A percentile compares a stretch with the other conserved stretches of the same genome.
phyloP scores from a whole-genome alignment of 2,113 vertebrate species.

The Antechinus flavipes region DNA sequence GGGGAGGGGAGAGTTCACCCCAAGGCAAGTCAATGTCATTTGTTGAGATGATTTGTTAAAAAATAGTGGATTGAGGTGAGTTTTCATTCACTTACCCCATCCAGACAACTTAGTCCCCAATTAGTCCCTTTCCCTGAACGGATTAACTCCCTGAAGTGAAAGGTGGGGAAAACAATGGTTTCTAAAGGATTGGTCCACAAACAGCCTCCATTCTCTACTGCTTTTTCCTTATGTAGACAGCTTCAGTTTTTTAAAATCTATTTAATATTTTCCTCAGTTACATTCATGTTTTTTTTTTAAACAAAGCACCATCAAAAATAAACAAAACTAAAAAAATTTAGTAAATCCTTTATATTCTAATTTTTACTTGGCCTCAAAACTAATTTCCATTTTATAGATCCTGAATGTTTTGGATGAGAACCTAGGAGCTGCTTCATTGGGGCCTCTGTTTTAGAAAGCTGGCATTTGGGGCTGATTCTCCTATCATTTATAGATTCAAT shows the following conservation, averaged over 20 bases:
- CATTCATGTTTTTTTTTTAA: background rate
- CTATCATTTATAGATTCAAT: conserved; percentile 6
- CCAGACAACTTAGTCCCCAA: background rate
- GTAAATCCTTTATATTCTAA: conserved; percentile 20
- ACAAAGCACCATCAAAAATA: conserved; percentile 15
- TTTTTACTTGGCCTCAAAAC: conserved; percentile 38
- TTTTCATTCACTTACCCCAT: background rate
- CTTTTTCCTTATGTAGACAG: conserved; percentile 36
- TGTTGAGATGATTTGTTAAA: background rate
- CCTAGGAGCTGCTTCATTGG: background rate
- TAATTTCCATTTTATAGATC: conserved; percentile 28
- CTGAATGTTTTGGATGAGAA: background rate
- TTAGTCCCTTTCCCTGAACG: background rate
- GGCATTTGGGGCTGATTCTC: background rate
- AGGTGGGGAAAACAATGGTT: no score
- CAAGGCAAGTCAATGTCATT: background rate
- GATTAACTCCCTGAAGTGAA: background rate
- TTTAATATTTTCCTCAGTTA: no score
- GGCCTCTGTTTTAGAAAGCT: background rate
- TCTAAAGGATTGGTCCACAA: background rate
- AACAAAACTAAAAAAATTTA: background rate
- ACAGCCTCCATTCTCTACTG: background rate
- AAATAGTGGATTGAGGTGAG: background rate
- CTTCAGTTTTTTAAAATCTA: background rate
- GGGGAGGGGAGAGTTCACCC: background rate